Conservation (phyloP, 2,888 invertebrate species). For the Sclerodermus sp. region DNA sequence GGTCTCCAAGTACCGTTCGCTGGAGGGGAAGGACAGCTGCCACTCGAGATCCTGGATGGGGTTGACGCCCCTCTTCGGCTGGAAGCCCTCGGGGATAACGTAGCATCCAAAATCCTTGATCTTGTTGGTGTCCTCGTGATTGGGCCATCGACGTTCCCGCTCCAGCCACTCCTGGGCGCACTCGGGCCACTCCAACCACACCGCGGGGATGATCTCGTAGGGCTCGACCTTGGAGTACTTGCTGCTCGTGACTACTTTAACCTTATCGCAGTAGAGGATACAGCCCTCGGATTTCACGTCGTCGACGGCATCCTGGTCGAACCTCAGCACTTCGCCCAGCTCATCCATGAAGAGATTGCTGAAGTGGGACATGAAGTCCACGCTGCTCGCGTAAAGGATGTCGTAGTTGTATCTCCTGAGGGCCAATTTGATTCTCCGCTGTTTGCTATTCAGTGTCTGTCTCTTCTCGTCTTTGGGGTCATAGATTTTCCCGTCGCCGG, state of each 20-base stretch:
- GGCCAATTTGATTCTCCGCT: slow-evolving; percentile 37
- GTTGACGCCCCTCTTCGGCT: slow-evolving; percentile 64
- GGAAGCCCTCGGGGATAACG: slow-evolving; percentile 71
- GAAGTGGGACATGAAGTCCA: slow-evolving; percentile 71
- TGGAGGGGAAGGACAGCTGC: slow-evolving; percentile 77
- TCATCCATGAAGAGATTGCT: slow-evolving; percentile 66
- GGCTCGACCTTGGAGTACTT: slow-evolving; percentile 46
- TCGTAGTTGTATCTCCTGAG: slow-evolving; percentile 40
- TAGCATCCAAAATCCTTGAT: slow-evolving; percentile 70
- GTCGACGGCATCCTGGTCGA: slow-evolving; percentile 62
- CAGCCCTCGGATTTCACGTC: slow-evolving; percentile 63
- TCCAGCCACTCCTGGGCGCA: slow-evolving; percentile 71
- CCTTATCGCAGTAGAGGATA: slow-evolving; percentile 66
- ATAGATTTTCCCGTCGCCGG: slow-evolving; percentile 40
- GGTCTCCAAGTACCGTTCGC: slow-evolving; percentile 74
- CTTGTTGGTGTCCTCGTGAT: slow-evolving; percentile 67
- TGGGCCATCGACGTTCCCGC: slow-evolving; percentile 71
- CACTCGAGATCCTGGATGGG: slow-evolving; percentile 71
- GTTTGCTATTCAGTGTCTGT: slow-evolving; percentile 34
- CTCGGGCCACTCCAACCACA: slow-evolving; percentile 72
- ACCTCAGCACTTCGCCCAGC: slow-evolving; percentile 64
- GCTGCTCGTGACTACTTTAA: slow-evolving; percentile 51
- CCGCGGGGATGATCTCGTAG: slow-evolving; percentile 73
- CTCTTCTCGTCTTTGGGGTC: slow-evolving; percentile 32
- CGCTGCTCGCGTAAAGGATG: slow-evolving; percentile 62